Evolutionary conservation across 1,140 invertebrate genomes (phyloP), one percentile per base, ranked within the genome.

Genomic region (Orchesella cincta): DNA sequence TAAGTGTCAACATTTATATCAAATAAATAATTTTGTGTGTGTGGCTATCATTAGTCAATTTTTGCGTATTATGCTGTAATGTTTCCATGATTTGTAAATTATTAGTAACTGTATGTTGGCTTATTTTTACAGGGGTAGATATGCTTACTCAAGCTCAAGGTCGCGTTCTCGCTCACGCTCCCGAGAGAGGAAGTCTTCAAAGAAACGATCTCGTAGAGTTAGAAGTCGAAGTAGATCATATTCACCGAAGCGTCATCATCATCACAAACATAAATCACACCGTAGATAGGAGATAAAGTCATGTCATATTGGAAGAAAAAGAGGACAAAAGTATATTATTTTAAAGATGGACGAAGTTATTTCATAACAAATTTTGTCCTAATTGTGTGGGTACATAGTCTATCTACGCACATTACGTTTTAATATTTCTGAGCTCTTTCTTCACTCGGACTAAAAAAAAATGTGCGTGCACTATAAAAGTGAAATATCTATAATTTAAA

Each of bases 191-290:
- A 82, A 80, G 34, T 77, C 77, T 67, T 36, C 73, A 26, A 80
- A 81, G 28, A 80, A 82, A 29, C 67, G 77, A 0, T 73, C 74
- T 29, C 52, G 77, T 26, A 14, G 64, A n/a, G 73, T 78, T 26
- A 76, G 80, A 20, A 71, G 78, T 14, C 67, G 81, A 35, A 83
- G 82, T 75, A 73, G 79, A 14, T 82, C 82, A 33, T 80, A 78
- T 35, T 76, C 81, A 0, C 78, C 81, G 14, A 73, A 36, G 31
- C 70, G 70, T 36, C 79, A 77, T 26, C 81, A 81, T 54, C 81
- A 81, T 75, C 76, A 82, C 78, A 75, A 82, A 77, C 71, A 67
- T 18, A 80, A 80, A 39, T 72, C 74, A 18, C 74, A 78, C 73
- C 74, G 75, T 51, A 39, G 73, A 67, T 79, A 52, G 75, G 62